phyloP scores from a whole-genome alignment of 2,797 vertebrate species.

The Leuciscus waleckii region DNA sequence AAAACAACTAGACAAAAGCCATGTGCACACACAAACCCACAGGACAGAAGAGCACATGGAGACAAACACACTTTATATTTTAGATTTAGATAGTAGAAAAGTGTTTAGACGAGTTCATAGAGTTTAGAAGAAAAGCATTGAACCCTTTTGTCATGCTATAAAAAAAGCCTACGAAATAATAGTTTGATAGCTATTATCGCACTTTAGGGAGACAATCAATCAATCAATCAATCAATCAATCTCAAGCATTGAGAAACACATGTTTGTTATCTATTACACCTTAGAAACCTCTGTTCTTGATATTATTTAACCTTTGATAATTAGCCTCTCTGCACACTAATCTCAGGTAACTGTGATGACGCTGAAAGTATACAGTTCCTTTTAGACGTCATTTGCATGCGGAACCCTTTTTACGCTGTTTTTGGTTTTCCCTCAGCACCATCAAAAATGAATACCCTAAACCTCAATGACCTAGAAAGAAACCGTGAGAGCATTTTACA shows the following conservation, averaged over 20 bases:
- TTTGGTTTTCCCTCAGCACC: constrained; percentile 3
- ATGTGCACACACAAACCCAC: no score
- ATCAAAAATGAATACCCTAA: constrained; percentile 38
- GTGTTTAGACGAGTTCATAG: neutral
- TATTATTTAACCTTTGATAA: constrained; percentile 1
- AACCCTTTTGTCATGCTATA: neutral
- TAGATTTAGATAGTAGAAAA: neutral
- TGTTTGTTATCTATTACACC: neutral
- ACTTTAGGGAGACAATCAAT: neutral
- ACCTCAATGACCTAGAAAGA: constrained; percentile 41
- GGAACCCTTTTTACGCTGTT: constrained; percentile 30
- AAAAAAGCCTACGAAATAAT: constrained; percentile 12
- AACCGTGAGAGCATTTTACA: constrained; percentile 4
- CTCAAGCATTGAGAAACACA: neutral
- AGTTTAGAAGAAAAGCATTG: neutral
- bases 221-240: neutral
- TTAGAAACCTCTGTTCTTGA: neutral
- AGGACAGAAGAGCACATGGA: no score
- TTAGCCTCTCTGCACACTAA: neutral
- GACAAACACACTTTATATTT: neutral
- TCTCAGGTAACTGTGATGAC: constrained; percentile 6
- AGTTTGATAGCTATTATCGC: constrained; percentile 24
- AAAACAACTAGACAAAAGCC: no score
- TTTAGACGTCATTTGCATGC: constrained; percentile 34
- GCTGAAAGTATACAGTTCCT: neutral